These are phyloP conservation scores for Ceratosolen fusciceps DNA, from an alignment of 1,140 invertebrate genomes.

Conservation along the genomic window DNA sequence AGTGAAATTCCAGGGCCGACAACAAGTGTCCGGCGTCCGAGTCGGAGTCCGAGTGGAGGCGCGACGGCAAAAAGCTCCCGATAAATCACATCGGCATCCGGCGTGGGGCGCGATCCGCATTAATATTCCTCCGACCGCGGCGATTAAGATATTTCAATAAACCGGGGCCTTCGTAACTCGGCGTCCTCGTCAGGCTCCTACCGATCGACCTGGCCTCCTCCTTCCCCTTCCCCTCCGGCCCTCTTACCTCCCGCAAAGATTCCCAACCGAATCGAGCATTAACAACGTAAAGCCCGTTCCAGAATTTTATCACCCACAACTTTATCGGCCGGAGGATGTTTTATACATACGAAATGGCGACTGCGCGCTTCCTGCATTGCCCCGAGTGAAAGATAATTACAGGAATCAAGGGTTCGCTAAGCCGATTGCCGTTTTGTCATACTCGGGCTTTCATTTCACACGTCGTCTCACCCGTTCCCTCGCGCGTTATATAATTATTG, in stretches of 20 bases:
- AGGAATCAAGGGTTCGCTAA: background rate
- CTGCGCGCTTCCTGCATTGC: background rate
- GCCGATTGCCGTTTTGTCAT: constrained; percentile 21
- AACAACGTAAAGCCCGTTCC: background rate
- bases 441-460: background rate
- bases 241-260: too few relatives aligned
- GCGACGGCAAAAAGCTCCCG: background rate
- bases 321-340: background rate
- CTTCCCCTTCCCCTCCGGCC: too few relatives aligned
- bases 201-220: too few relatives aligned
- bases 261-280: background rate
- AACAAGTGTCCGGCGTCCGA: constrained; percentile 12
- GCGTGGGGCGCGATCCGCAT: constrained; percentile 1
- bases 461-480: background rate
- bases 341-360: too few relatives aligned
- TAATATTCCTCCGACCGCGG: constrained; percentile 8
- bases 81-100: constrained; percentile 29
- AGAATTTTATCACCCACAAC: background rate
- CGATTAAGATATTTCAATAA: constrained; percentile 44
- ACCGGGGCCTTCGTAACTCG: constrained; percentile 31
- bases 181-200: constrained; percentile 7
- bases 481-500: background rate
- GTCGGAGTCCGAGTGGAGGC: background rate
- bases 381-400: constrained; percentile 4
- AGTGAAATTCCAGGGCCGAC: background rate